Evolutionary conservation across 1,140 invertebrate species (phyloP).

Genomic region (Macrosteles quadrilineatus): DNA sequence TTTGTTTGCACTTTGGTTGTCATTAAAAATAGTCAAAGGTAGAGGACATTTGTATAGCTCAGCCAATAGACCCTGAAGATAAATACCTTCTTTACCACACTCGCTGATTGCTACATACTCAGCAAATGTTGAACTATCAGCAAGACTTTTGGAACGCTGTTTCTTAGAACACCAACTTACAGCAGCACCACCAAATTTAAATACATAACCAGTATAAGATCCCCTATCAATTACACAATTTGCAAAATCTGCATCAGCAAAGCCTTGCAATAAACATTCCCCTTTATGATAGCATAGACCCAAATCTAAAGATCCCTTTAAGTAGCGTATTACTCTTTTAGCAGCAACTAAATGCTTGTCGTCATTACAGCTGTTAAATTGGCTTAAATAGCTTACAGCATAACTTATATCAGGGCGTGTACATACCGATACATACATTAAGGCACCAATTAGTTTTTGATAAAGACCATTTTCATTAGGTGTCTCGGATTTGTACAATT

Average conservation of each 20-base stretch:
- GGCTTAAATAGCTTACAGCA: too few species aligned
- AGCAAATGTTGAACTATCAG: neutral
- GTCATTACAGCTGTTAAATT: slow-evolving; percentile 2
- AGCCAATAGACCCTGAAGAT: neutral
- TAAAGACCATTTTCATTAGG: too few species aligned
- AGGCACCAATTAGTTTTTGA: neutral
- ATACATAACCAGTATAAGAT: slow-evolving; percentile 25
- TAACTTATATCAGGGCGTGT: too few species aligned
- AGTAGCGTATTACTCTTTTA: slow-evolving; percentile 19
- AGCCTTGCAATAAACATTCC: slow-evolving; percentile 4
- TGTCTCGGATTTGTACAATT: neutral
- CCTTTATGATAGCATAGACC: slow-evolving; percentile 9
- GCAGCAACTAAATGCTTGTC: too few species aligned
- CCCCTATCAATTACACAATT: slow-evolving; percentile 5
- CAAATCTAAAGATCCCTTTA: slow-evolving; percentile 11
- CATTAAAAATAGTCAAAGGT: neutral
- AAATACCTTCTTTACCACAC: neutral
- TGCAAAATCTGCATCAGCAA: slow-evolving; percentile 20
- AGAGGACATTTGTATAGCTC: neutral
- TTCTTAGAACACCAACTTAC: slow-evolving; percentile 19
- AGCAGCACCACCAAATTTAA: slow-evolving; percentile 22
- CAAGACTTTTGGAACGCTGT: neutral
- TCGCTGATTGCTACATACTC: slow-evolving; percentile 10
- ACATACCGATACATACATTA: neutral
- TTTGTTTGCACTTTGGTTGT: slow-evolving; percentile 9